These are phyloP conservation scores for Gallinago stenura DNA, from an alignment of 2,797 vertebrate species.

Conservation along the genomic window DNA sequence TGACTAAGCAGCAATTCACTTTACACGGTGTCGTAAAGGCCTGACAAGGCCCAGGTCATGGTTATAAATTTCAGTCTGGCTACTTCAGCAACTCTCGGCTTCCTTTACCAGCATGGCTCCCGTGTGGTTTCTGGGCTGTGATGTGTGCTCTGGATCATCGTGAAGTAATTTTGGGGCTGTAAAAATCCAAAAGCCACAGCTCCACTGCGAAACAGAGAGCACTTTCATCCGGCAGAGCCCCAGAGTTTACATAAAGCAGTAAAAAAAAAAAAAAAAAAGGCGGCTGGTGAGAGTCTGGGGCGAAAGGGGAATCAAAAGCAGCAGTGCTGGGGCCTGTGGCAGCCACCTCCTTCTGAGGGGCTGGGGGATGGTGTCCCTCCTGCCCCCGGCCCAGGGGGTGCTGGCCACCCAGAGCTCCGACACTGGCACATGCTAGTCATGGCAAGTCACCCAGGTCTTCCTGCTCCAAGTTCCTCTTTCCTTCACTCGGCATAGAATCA, in stretches of 20 bases:
- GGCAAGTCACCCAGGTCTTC: background rate
- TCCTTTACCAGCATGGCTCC: conserved; percentile 70
- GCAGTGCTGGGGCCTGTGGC: background rate
- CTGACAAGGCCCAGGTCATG: conserved; percentile 79
- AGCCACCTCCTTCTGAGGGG: background rate
- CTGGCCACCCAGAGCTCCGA: background rate
- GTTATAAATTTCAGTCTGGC: conserved; percentile 81
- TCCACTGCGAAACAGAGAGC: conserved; percentile 66
- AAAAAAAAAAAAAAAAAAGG: conserved; percentile 32
- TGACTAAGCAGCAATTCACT: conserved; percentile 83
- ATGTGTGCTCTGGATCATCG: conserved; percentile 77
- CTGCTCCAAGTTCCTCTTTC: background rate
- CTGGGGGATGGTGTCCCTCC: background rate
- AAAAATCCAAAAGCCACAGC: conserved; percentile 76
- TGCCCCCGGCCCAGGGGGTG: background rate
- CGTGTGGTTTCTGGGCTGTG: conserved; percentile 74
- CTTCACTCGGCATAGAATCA: background rate
- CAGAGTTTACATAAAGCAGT: conserved; percentile 61
- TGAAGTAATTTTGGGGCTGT: conserved; percentile 76
- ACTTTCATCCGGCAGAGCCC: conserved; percentile 69
- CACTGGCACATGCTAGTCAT: background rate
- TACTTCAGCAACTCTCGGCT: conserved; percentile 71
- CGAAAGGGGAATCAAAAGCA: conserved; percentile 41
- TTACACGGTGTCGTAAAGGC: conserved; percentile 78
- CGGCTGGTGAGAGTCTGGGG: conserved; percentile 64